Base-by-base conservation (phyloP, 2,113 vertebrate genomes). In the Mionectes macconnelli region DNA sequence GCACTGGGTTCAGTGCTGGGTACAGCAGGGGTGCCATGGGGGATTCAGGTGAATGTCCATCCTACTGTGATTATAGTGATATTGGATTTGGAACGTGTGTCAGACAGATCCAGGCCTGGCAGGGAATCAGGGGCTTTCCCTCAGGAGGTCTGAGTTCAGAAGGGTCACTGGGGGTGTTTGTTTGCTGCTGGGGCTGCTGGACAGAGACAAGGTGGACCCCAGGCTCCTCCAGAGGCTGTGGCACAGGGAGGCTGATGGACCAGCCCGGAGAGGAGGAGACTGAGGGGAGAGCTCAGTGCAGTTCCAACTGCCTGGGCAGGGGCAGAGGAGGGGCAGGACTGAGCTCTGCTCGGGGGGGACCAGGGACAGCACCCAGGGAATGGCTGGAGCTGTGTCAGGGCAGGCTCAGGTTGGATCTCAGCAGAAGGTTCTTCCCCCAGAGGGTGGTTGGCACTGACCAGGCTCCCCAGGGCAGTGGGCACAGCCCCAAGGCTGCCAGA, bases 151-250 rank as follows among this genome's bases (percentile, higher is more conserved):
- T 33, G 76, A 20, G 35, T 15, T 68, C 44, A 19, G 17, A 4
- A 4, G 0, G 6, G 40, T 37, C 17, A 22, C 0, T 19, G 16
- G 12, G 3, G 44, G 7, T 33, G 57, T 20, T 35, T 49, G 3
- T 21, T 47, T 13, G 2, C 21, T 83, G 57, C 57, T 35, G n/a
- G 4, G 12, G 9, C 31, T 17, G 10, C 24, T 28, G 59, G 16
- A 12, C 9, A 24, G 30, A 37, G 14, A 6, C 4, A 4, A 11
- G 37, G 17, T 20, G 39, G 24, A 10, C 15, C 31, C 27, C 31
- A 16, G 44, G 35, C 16, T 52, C 20, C 60, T 60, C 17, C 37
- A 13, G 40, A 19, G 30, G 16, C 40, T 1, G 0, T 21, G 16
- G 5, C 25, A 8, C 22, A 44, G 40, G 10, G 28, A 16, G 22